Evolutionary conservation across 2,797 vertebrate genomes (phyloP), one percentile per base, ranked within the genome.

Genomic region (Zonotrichia albicollis): DNA sequence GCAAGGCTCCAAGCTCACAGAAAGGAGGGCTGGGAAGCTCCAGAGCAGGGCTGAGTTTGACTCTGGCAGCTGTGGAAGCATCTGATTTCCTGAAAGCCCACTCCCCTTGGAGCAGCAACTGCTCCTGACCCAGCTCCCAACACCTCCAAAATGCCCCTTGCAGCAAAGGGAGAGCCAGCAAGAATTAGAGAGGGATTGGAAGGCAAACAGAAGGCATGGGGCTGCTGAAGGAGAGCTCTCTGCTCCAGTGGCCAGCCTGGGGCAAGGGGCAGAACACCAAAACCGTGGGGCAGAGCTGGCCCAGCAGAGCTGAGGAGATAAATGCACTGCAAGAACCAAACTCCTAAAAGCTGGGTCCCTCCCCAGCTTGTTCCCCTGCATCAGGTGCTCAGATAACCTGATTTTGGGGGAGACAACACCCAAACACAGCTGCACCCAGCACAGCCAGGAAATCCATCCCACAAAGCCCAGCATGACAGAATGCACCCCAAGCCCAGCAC

Each of bases 1-100:
- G 94, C 91, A 81, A 78, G 13, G 9, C 21, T 55, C 93, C 95
- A 95, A 38, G 55, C 79, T 20, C 0, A 3, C 73, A 62, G 73
- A 62, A 51, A 66, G 42, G 53, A 6, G 7, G 53, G 48, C 6
- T 84, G 74, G 89, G 91, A 93, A 96, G 91, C 78, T 94, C 66
- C 89, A 62, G 73, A 95, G 14, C 25, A 57, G 70, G 78, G 76
- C 27, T 1, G 19, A 85, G 68, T 89, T 61, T 0, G 1, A 51
- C 38, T 87, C 40, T 45, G 32, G 84, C 89, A 93, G 94, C 84
- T 62, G 66, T 14, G 2, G 70, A 84, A 76, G 79, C 30, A 67
- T 62, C 83, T 8, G 2, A 43, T 75, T 93, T 80, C 87, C 46
- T 72, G 68, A 85, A 85, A 85, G n/a, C 32, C 65, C 57, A 42